phyloP scores from a whole-genome alignment of 2,888 invertebrate species.

The Helobdella robusta region DNA sequence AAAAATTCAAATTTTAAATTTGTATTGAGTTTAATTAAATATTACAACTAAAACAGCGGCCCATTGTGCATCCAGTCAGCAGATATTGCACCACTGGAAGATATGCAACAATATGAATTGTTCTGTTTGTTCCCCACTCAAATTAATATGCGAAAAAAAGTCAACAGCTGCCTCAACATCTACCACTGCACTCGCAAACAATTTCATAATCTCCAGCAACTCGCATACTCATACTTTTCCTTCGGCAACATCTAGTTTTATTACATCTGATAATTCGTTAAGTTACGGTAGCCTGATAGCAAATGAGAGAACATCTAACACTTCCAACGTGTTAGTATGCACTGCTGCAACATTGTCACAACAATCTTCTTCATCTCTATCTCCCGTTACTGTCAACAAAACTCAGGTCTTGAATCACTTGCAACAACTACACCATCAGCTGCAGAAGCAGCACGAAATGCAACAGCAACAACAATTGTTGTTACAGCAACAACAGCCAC shows the following conservation, averaged over 20 bases:
- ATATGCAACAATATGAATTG: conserved; percentile 90
- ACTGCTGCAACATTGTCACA: too few relatives aligned
- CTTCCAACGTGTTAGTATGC: too few relatives aligned
- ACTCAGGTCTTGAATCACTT: conserved; percentile 93
- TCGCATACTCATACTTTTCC: not conserved
- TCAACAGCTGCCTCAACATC: not conserved
- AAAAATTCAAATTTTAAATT: too few relatives aligned
- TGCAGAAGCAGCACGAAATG: conserved; percentile 4
- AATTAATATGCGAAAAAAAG: conserved; percentile 58
- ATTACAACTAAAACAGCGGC: too few relatives aligned
- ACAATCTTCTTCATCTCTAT: too few relatives aligned
- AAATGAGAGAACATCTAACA: too few relatives aligned
- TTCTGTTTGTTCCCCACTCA: conserved; percentile 92
- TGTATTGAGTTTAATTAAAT: too few relatives aligned
- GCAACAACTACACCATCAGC: conserved; percentile 25
- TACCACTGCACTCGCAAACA: not conserved
- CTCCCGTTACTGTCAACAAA: not conserved
- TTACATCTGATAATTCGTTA: too few relatives aligned
- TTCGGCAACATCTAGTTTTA: too few relatives aligned
- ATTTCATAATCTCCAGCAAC: not conserved
- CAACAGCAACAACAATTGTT: conserved; percentile 1
- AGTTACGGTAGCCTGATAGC: too few relatives aligned
- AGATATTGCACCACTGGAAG: conserved; percentile 98
- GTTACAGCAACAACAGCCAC: conserved; percentile 7
- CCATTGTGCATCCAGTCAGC: conserved; percentile 94